Base-by-base conservation (phyloP, 2,113 vertebrate species). In the Dasypus novemcinctus region DNA sequence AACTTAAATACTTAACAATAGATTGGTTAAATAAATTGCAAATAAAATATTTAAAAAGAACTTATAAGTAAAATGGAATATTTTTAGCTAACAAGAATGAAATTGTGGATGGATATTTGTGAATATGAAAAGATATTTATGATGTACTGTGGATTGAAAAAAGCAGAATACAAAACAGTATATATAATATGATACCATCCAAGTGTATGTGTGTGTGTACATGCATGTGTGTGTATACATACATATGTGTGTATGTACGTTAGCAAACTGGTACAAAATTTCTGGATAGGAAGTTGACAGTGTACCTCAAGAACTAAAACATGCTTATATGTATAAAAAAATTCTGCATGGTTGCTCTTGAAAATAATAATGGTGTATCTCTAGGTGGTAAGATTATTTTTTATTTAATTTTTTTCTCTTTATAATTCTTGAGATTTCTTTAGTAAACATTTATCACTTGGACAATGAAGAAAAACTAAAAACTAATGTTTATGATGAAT, bases 351-450 rank as follows among this genome's bases (percentile, higher is more conserved):
- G 38, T 46, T 84, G 66, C 29, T 52, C 41, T 59, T 23, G 72
- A 79, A 90, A 93, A 59, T 46, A 43, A 33, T 72, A n/a, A 31
- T 66, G 13, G 9, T 61, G 1, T 36, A 78, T 64, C 43, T 72
- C 54, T 72, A 21, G 54, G 23, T 76, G 36, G 7, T 69, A 13
- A 27, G 41, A 52, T 76, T 57, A 78, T n/a, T 49, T 5, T 38
- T 83, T n/a, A 59, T 54, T 78, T 41, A 9, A 27, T 75, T 57
- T 63, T 76, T 86, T 81, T 46, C 69, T 9, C 43, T 41, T 85
- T 63, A 49, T 78, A n/a, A 80, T 59, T 74, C 75, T 8, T 88
- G 64, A 91, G 27, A 91, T 93, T 88, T 88, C 71, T 54, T 92
- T 49, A 41, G 29, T 66, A 63, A 85, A 74, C 2, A 79, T 54